phyloP scores from a whole-genome alignment of 2,888 invertebrate species.

The Hydrotaea cyrtoneurina region DNA sequence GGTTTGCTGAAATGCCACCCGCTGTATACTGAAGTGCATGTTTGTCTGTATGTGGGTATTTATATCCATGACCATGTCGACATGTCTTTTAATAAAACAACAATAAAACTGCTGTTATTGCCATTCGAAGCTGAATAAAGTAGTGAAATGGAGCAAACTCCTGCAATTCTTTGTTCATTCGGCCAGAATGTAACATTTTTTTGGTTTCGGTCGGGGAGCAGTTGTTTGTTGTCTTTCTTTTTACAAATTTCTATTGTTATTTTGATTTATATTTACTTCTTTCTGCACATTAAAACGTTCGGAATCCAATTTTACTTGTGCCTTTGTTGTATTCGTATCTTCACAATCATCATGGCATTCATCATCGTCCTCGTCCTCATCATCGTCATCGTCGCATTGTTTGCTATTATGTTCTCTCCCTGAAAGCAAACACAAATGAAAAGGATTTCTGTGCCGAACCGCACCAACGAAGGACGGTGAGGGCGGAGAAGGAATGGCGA shows the following conservation, averaged over 20 bases:
- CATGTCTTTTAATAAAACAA: constrained; percentile 16
- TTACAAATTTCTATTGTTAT: constrained; percentile 30
- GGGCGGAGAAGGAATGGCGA: neutral
- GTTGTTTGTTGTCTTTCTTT: constrained; percentile 61
- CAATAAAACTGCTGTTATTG: constrained; percentile 10
- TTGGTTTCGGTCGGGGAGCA: neutral
- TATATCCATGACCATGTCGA: neutral
- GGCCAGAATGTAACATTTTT: neutral
- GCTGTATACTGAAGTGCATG: neutral
- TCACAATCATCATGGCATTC: constrained; percentile 32
- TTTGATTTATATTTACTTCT: constrained; percentile 46
- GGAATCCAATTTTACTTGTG: constrained; percentile 37
- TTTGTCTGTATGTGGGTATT: neutral
- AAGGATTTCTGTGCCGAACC: constrained; percentile 6
- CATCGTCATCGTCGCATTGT: constrained; percentile 7
- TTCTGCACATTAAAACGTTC: constrained; percentile 42
- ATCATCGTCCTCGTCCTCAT: constrained; percentile 15
- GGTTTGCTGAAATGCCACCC: too few species aligned
- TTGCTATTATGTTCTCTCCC: neutral
- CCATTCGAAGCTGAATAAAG: neutral
- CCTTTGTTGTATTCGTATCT: constrained; percentile 49
- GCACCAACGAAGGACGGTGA: neutral
- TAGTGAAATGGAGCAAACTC: neutral
- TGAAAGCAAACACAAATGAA: neutral
- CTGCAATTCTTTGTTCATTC: constrained; percentile 71